Evolutionary conservation across 2,797 vertebrate genomes (phyloP), one percentile per base, ranked within the genome.

Genomic region (Alca torda): DNA sequence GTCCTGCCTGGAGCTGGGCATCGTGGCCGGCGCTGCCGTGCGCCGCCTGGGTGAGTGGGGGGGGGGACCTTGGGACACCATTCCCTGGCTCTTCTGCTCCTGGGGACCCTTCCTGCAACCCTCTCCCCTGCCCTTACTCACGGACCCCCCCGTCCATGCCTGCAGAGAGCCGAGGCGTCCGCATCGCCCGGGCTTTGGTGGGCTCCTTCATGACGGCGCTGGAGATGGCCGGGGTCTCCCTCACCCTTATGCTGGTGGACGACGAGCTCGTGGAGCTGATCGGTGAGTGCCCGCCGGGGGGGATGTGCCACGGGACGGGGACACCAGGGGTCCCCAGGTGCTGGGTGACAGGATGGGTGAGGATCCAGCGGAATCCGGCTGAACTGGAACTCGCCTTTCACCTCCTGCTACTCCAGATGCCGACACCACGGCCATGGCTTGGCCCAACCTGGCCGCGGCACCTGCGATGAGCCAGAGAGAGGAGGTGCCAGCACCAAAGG

Each of bases 191-290:
- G 67, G 98, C 98, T 77, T 98, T 99, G 96, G 98, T 99, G 31
- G 99, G 99, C 14, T 98, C 98, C 9, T 99, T 99, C 97, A 99
- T 99, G 99, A 99, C 99, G 0, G 99, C 99, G 0, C 96, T 99
- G 97, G 99, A 99, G 96, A 99, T 99, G 99, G 98, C 98, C 0
- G 99, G 99, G 18, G 87, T 99, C 63, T 99, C 99, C 20, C 98
- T 99, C 94, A 99, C 98, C 30, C 90, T 99, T 77, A 97, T 99
- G 98, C 97, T 81, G 92, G 98, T 96, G 18, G 94, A 99, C 17
- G 93, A 98, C 63, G 98, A 99, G 86, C 97, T 98, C 6, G 96
- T 99, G 48, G 88, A 87, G 67, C 98, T 99, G 78, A 98, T 99
- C 35, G 99, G 99, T 99, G 95, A 98, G 98, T 4, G 68, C 41